A percentile compares a stretch with the other conserved stretches of the same genome.
phyloP scores from a whole-genome alignment of 2,113 vertebrate genomes.

The Crotalus viridis region DNA sequence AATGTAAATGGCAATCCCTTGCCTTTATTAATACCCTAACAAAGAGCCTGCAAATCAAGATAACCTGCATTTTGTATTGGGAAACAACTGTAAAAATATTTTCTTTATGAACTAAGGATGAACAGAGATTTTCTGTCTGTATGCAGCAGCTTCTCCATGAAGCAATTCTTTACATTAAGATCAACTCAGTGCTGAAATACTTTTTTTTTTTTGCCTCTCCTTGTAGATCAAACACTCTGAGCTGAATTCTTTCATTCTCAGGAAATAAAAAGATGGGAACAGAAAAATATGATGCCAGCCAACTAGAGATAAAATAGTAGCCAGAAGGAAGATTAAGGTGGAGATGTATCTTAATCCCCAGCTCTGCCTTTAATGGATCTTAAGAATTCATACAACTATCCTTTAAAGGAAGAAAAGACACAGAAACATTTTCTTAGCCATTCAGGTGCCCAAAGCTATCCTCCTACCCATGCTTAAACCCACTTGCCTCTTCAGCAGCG shows the following conservation, averaged over 20 bases:
- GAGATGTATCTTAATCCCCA: conserved; percentile 59
- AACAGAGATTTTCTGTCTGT: neutral
- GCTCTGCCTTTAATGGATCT: conserved; percentile 44
- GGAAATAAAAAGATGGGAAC: conserved; percentile 44
- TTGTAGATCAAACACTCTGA: neutral
- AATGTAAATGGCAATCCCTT: neutral
- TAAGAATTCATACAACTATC: neutral
- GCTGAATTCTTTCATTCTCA: neutral
- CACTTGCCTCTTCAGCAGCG: neutral
- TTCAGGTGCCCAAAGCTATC: neutral
- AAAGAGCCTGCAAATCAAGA: neutral
- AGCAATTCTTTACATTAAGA: neutral
- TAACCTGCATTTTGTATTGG: neutral
- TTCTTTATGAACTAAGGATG: neutral
- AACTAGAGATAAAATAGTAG: conserved; percentile 41
- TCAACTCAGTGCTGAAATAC: neutral
- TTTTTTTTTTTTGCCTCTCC: neutral
- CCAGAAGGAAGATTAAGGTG: conserved; percentile 50
- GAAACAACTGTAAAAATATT: neutral
- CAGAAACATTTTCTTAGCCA: conserved; percentile 49
- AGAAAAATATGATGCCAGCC: neutral
- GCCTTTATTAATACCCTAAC: neutral
- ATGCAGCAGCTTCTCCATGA: neutral
- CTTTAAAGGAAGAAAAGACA: conserved; percentile 17
- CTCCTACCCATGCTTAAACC: neutral